phyloP scores from a whole-genome alignment of 2,888 invertebrate species.

The Cylindroiulus punctatus region DNA sequence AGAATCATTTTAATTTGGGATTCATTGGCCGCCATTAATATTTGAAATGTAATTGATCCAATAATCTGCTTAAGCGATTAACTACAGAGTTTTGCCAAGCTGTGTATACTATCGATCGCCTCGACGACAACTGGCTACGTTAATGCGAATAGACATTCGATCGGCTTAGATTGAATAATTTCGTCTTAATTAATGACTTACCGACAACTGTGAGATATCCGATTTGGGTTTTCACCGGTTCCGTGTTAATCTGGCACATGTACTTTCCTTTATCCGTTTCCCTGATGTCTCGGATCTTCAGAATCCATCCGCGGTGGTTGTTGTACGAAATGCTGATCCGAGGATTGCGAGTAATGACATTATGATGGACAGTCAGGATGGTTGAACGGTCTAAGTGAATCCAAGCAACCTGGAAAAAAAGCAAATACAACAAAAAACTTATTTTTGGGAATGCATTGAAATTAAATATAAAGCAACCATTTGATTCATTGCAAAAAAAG shows the following conservation, averaged over 20 bases:
- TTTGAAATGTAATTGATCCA: too few species aligned
- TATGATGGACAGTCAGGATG: constrained; percentile 90
- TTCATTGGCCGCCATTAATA: too few species aligned
- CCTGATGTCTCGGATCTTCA: constrained; percentile 90
- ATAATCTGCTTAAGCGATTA: too few species aligned
- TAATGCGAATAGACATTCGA: not conserved
- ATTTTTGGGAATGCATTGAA: too few species aligned
- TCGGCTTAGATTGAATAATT: not conserved
- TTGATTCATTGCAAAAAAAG: too few species aligned
- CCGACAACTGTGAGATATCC: constrained; percentile 92
- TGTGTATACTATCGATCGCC: not conserved
- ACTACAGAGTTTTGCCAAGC: too few species aligned
- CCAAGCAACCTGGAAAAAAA: constrained; percentile 82
- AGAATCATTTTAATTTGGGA: too few species aligned
- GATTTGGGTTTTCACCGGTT: constrained; percentile 91
- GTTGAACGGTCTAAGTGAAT: constrained; percentile 95
- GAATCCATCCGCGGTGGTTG: constrained; percentile 91
- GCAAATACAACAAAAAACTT: constrained; percentile 47
- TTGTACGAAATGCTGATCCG: constrained; percentile 91
- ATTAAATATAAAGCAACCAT: too few species aligned
- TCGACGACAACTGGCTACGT: not conserved
- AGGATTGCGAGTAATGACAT: constrained; percentile 92
- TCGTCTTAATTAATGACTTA: constrained; percentile 68
- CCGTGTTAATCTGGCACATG: constrained; percentile 94
- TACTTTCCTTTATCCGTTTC: constrained; percentile 91